Evolutionary conservation across 2,888 invertebrate species (phyloP), one percentile per base, ranked within the genome.

Genomic region (Lasioglossum malachurum): DNA sequence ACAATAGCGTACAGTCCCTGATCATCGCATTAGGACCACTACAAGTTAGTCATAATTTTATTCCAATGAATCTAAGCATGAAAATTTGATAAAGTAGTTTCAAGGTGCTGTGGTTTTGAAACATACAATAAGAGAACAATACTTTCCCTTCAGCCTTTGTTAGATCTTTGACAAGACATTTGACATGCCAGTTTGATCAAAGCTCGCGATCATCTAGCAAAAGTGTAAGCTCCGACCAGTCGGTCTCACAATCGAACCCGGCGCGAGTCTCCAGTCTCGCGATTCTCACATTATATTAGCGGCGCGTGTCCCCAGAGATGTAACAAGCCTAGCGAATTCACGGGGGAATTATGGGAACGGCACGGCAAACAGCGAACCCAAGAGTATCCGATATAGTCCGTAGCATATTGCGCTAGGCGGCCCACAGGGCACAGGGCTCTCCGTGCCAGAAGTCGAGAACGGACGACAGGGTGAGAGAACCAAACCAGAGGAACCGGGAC

Each of bases 271-370:
- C 75, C 81, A 7, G 86, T n/a, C 74, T 74, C 75, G 86, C 91
- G 89, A 94, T 95, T 95, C 95, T 94, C 95, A 95, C 95, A 94
- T 94, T 94, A 95, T 93, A 93, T 94, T 93, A 93, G 87, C 86
- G 78, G 49, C 64, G 77, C 84, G 35, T 75, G 88, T 94, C 94
- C 93, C 94, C 84, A 88, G 94, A 92, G 93, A 92, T 82, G 86
- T 83, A 90, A 92, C 89, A 86, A 90, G 88, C 90, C 89, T 85
- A 87, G 88, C 78, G 90, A 92, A 91, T 90, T 86, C 94, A 89
- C 93, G 73, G 82, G 94, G 94, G 95, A 94, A 87, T 94, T 93
- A 93, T 95, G 95, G 94, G 95, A 95, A 95, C 94, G 90, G 89
- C 88, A 87, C 78, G 87, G 91, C 90, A 90, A 92, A 87, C 87